phyloP scores from a whole-genome alignment of 2,797 vertebrate genomes.

The Stomatorhinus walkeri region DNA sequence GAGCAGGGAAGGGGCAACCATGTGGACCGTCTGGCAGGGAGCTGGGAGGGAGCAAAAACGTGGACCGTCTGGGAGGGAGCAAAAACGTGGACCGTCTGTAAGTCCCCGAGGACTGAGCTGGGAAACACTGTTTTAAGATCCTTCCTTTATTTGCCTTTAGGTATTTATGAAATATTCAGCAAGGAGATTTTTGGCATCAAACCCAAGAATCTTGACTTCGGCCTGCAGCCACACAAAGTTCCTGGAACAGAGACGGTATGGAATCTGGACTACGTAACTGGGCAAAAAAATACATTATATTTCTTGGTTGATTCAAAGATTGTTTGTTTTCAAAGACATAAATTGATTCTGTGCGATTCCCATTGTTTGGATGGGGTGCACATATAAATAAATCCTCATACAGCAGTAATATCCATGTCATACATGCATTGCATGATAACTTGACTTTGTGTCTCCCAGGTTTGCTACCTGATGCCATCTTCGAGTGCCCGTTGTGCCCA shows the following conservation, averaged over 20 bases:
- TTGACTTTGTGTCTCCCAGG: conserved; percentile 51
- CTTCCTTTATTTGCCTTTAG: conserved; percentile 45
- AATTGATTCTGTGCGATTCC: background rate
- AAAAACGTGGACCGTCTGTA: background rate
- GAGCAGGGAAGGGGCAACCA: background rate
- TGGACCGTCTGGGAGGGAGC: background rate
- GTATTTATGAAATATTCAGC: conserved; percentile 99
- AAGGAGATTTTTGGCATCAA: conserved; percentile 94
- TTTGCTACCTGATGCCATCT: conserved; percentile 93
- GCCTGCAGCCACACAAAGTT: conserved; percentile 89
- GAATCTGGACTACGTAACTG: background rate
- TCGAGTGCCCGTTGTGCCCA: conserved; percentile 95
- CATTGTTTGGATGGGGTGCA: background rate
- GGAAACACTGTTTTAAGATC: background rate
- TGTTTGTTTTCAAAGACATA: background rate
- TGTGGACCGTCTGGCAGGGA: background rate
- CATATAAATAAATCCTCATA: too few relatives aligned
- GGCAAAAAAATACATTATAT: background rate
- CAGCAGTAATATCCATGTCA: background rate
- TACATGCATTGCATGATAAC: background rate
- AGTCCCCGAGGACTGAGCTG: background rate
- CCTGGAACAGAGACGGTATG: conserved; percentile 93
- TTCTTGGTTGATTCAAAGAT: background rate
- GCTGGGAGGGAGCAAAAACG: background rate
- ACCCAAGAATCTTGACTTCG: conserved; percentile 89